Base-by-base conservation (phyloP, 1,140 invertebrate genomes). In the Cotesia chilonis region DNA sequence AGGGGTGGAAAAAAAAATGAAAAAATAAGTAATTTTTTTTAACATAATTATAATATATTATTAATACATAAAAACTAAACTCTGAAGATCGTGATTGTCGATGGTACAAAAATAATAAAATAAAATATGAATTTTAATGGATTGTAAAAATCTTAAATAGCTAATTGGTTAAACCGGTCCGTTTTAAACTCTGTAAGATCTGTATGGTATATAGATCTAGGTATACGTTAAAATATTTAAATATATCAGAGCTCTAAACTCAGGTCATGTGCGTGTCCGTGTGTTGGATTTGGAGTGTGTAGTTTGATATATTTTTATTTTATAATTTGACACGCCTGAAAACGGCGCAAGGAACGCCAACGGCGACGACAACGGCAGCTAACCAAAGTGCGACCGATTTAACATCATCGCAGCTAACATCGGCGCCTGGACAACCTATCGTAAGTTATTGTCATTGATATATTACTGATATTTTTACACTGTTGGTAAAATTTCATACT, bases 291-390 rank as follows among this genome's bases (percentile, higher is more conserved):
- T 28, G 6, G 10, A 47, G 14, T 52, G 64, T 66, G 14, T 38
- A 60, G 17, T 35, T 28, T 28, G 28, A 47, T 47, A 47, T 47
- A 47, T 47, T 47, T 47, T 47, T 66, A n/a, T 36, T 66, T 66
- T 66, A 17, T 66, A 10, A 66, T 52, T 6, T 51, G 64, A 66
- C 38, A 66, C 64, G 38, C 38, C 38, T 51, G 64, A 17, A 60
- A 66, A 51, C 38, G 37, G 61, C 61, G 64, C 41, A 66, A 68
- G 51, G n/a, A 37, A 57, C 66, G 66, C 66, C 66, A 36, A 68
- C 51, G 66, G 51, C 66, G 20, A 68, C 66, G 28, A 68, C 66
- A 10, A 57, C 66, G 66, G 64, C 64, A 51, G 64, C 17, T n/a
- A 57, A 37, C 52, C 28, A 57, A 54, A 54, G 66, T 55, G 20